phyloP scores from a whole-genome alignment of 2,113 vertebrate genomes.

The Pandion haliaetus region DNA sequence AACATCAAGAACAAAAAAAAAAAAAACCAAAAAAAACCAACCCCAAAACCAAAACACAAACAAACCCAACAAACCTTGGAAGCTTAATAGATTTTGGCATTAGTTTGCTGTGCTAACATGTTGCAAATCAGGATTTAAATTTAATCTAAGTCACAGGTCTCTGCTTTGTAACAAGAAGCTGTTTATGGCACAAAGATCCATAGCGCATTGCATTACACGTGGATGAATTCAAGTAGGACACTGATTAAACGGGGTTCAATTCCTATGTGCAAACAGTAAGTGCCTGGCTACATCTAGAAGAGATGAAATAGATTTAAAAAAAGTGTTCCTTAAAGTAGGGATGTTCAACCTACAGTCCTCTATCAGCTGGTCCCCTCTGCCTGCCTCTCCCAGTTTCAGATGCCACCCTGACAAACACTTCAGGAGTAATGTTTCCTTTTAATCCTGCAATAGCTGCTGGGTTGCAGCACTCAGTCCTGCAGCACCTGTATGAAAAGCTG shows the following conservation, averaged over 20 bases:
- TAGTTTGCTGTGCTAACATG: conserved; percentile 36
- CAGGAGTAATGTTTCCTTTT: neutral
- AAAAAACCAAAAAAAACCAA: too few relatives aligned
- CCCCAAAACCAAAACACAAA: too few relatives aligned
- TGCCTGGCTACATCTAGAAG: neutral
- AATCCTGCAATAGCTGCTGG: neutral
- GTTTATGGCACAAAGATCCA: conserved; percentile 12
- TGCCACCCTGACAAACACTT: neutral
- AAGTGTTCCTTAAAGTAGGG: neutral
- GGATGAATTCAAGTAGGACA: neutral
- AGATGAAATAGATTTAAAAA: neutral
- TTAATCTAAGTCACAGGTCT: conserved; percentile 65
- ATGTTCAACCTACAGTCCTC: neutral
- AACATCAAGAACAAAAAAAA: neutral
- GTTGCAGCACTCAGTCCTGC: neutral
- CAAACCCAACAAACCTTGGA: neutral
- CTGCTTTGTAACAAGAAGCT: conserved; percentile 25
- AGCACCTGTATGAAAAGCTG: neutral
- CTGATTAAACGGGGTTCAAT: neutral
- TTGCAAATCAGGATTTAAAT: conserved; percentile 58
- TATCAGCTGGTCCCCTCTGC: neutral
- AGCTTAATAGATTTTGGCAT: conserved; percentile 40
- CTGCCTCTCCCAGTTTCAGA: neutral
- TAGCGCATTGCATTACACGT: neutral
- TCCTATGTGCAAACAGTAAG: neutral